phyloP scores from a whole-genome alignment of 2,888 invertebrate species.

The Brachyptera putata region DNA sequence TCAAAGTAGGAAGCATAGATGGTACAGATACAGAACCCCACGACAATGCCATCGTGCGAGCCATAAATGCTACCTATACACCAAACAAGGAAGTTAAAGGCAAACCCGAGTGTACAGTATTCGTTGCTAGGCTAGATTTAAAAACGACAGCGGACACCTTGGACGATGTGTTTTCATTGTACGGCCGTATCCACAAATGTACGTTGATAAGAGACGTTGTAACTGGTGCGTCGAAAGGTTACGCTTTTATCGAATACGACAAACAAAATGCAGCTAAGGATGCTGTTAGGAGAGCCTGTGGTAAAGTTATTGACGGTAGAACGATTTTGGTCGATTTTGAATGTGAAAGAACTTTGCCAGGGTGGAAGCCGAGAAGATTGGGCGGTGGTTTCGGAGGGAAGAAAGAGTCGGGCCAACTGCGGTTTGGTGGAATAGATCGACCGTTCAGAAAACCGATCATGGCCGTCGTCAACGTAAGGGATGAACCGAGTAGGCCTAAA shows the following conservation, averaged over 20 bases:
- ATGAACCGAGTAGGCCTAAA: too few species aligned
- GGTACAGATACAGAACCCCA: constrained; percentile 80
- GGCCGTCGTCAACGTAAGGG: background rate
- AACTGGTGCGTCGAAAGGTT: constrained; percentile 76
- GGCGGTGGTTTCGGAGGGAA: constrained; percentile 86
- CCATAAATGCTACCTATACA: constrained; percentile 60
- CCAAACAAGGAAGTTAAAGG: constrained; percentile 64
- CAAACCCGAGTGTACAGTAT: constrained; percentile 66
- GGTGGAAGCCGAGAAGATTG: constrained; percentile 80
- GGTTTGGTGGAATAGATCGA: constrained; percentile 78
- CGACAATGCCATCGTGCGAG: constrained; percentile 70
- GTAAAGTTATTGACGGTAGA: constrained; percentile 59
- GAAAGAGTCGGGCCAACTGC: constrained; percentile 80
- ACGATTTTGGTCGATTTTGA: constrained; percentile 74
- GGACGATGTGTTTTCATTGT: constrained; percentile 54
- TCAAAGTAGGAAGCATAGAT: constrained; percentile 82
- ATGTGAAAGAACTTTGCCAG: constrained; percentile 62
- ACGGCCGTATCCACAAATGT: constrained; percentile 61
- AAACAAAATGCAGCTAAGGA: constrained; percentile 55
- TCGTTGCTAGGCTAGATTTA: constrained; percentile 68
- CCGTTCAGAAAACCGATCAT: constrained; percentile 63
- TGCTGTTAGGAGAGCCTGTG: constrained; percentile 59
- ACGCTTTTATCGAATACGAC: constrained; percentile 81
- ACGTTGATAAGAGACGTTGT: constrained; percentile 72
- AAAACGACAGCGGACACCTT: constrained; percentile 59